These are phyloP conservation scores for Sciurus vulgaris DNA, from an alignment of 2,797 vertebrate genomes.

Conservation along the genomic window DNA sequence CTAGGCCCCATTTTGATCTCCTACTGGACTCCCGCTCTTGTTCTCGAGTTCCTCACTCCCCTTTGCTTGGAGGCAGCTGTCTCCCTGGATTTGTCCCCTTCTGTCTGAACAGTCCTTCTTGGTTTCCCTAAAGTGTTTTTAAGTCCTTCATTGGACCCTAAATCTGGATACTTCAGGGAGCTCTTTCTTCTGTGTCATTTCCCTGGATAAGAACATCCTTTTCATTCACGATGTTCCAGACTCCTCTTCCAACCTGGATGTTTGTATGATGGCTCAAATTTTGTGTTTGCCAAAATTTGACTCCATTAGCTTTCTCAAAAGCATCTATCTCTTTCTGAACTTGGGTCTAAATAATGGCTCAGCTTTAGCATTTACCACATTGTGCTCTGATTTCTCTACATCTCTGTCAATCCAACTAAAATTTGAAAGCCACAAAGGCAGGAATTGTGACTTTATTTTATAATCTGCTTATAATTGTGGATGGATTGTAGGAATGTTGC, in stretches of 20 bases:
- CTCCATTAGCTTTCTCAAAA: neutral
- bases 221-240: constrained; percentile 1
- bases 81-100: neutral
- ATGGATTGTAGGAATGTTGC: neutral
- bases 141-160: neutral
- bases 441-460: neutral
- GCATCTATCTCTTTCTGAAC: neutral
- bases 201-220: neutral
- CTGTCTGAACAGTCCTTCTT: neutral
- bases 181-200: neutral
- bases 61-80: neutral
- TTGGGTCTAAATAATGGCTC: neutral
- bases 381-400: neutral
- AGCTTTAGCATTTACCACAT: neutral
- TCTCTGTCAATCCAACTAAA: neutral
- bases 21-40: neutral
- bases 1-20: neutral
- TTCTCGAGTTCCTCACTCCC: neutral
- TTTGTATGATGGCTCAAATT: neutral
- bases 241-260: neutral
- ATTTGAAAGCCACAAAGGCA: neutral
- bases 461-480: neutral
- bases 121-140: neutral
- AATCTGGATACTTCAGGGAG: neutral
- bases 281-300: neutral